Evolutionary conservation across 2,888 invertebrate genomes (phyloP), one percentile per base, ranked within the genome.

Genomic region (Octonoba sinensis): DNA sequence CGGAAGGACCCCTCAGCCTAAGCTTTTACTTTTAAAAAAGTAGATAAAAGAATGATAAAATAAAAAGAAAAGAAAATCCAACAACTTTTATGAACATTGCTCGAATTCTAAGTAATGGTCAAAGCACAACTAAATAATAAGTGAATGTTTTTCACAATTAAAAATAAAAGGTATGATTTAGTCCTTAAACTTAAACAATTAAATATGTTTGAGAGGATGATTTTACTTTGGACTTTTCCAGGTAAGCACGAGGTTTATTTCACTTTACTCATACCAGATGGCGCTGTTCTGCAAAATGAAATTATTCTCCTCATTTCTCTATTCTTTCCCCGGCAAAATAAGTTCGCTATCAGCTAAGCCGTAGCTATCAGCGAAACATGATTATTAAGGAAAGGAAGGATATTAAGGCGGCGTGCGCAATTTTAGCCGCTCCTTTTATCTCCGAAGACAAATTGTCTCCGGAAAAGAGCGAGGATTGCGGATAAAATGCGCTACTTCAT

Each of bases 401-500:
- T 78, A 78, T 78, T 78, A 78, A 77, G 64, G 77, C 22, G 57
- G 77, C 57, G 71, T 56, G 47, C 59, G 77, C 71, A 62, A 74
- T 47, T 71, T 77, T 71, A 65, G n/a, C 56, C 59, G 67, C 67
- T 51, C 60, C 71, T 71, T 77, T 71, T 77, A 65, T 71, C 70
- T 64, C 22, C 49, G 59, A 78, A 78, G 78, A 78, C 78, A 78
- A 78, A 78, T 78, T 72, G 72, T 72, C 71, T 66, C 49, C 57
- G 51, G 77, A 49, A 71, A 70, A 49, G 77, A 65, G 77, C 70
- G 77, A 64, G 78, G 78, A 78, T 78, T 78, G 78, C 78, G 78
- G 78, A 78, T 78, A 78, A 77, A 78, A 72, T 78, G 78, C 59
- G 65, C 78, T 64, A 78, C 78, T 78, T 72, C 78, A 78, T 78